These are phyloP conservation scores for Elgonia sp. DNA, from an alignment of 2,888 invertebrate species.

Conservation along the genomic window DNA sequence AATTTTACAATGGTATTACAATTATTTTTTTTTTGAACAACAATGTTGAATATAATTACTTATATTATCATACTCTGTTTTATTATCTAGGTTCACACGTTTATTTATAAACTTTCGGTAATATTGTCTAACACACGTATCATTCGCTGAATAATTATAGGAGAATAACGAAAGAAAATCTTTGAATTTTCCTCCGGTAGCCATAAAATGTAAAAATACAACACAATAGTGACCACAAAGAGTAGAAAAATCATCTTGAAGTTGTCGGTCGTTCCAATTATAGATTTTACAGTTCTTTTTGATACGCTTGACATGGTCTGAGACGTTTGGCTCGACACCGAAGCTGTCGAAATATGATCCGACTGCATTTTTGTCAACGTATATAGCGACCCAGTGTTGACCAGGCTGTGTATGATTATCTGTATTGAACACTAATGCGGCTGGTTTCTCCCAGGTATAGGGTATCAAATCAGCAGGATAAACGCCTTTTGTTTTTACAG, in stretches of 20 bases:
- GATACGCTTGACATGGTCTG: neutral
- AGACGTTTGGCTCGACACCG: neutral
- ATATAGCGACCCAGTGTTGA: neutral
- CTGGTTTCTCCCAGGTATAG: neutral
- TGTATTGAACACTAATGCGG: neutral
- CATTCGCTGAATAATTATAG: neutral
- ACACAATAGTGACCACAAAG: neutral
- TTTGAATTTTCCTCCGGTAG: neutral
- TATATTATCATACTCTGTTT: too few relatives aligned
- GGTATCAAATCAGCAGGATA: slow-evolving; percentile 4
- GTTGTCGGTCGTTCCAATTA: neutral
- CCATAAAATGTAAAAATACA: neutral
- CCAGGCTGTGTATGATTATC: neutral
- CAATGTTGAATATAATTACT: neutral
- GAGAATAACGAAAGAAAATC: neutral
- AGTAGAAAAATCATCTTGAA: neutral
- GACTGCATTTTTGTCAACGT: neutral
- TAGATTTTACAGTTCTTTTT: neutral
- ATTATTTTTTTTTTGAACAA: neutral
- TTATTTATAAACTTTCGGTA: neutral
- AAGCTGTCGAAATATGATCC: slow-evolving; percentile 5
- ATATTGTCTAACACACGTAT: neutral
- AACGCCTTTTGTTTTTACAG: neutral
- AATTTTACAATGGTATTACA: too few relatives aligned
- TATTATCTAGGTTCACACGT: neutral